Evolutionary conservation across 1,140 invertebrate genomes (phyloP).

Genomic region (Whitmania pigra): DNA sequence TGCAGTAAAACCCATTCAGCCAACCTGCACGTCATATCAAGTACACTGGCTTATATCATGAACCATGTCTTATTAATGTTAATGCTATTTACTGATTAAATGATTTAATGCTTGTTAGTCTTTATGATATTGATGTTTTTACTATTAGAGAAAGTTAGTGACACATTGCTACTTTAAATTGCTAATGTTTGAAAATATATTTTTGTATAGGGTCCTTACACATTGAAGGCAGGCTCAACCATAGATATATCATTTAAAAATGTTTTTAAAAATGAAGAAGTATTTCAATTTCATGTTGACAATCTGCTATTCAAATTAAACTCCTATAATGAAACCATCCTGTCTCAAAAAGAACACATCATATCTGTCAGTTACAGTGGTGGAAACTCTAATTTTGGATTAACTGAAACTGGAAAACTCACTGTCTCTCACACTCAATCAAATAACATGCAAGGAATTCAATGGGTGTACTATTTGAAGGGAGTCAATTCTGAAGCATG

Average conservation of each 20-base stretch:
- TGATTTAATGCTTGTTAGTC: too few species aligned
- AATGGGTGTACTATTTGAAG: slow-evolving; percentile 44
- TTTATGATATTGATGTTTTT: too few species aligned
- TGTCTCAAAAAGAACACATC: slow-evolving; percentile 37
- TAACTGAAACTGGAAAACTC: slow-evolving; percentile 41
- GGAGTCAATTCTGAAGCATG: slow-evolving; percentile 32
- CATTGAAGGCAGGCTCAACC: slow-evolving; percentile 38
- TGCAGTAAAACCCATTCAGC: too few species aligned
- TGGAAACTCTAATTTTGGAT: slow-evolving; percentile 34
- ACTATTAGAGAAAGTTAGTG: too few species aligned
- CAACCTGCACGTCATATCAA: too few species aligned
- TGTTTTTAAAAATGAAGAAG: slow-evolving; percentile 36
- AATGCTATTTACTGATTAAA: too few species aligned
- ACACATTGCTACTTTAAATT: too few species aligned
- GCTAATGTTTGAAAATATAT: too few species aligned
- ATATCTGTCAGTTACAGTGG: slow-evolving; percentile 42
- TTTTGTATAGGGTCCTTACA: slow-evolving; percentile 17
- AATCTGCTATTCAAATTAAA: slow-evolving; percentile 40
- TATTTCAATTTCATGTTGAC: slow-evolving; percentile 38
- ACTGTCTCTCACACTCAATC: slow-evolving; percentile 38
- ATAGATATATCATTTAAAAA: slow-evolving; percentile 40
- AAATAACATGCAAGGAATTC: slow-evolving; percentile 32
- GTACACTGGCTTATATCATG: too few species aligned
- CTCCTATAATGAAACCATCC: slow-evolving; percentile 38
- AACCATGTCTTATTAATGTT: too few species aligned